Evolutionary conservation across 2,113 vertebrate species (phyloP), one percentile per base, ranked within the genome.

Genomic region (Mus spicilegus): DNA sequence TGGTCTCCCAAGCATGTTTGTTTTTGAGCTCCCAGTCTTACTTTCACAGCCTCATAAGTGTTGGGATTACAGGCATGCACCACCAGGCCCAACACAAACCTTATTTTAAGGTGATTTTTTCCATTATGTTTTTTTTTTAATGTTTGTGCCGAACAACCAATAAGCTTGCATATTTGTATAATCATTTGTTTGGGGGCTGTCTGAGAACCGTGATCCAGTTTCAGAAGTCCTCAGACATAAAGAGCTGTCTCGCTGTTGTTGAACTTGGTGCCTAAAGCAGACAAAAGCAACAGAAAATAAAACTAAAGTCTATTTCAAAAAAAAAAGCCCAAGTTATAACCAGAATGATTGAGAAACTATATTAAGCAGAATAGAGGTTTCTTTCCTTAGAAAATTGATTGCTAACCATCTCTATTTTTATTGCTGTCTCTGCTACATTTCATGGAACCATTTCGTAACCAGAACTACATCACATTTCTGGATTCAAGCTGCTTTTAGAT

Each of bases 201-300:
- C 39, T 36, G 24, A 56, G 75, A 33, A 78, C 76, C 85, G 36
- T 80, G 22, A 46, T 87, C 46, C 54, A 82, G 30, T 94, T 92
- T 92, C 75, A 90, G 63, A 90, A 94, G 86, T 87, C 70, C 80
- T 76, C 87, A 51, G 28, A 46, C 63, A 67, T 4, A 4, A 2
- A 77, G 54, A 84, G 72, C 86, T 84, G 16, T 67, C 36, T 90
- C 58, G 13, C 7, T 80, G 49, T 70, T 95, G 51, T 20, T 49
- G 75, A 88, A 82, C 2, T 22, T 73, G 89, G 16, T 17, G 92
- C 72, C 9, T 20, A 90, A 78, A 84, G 36, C 17, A 80, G 28
- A 26, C 54, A 90, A 94, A 84, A 63, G 61, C 85, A 90, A 92
- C 63, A 78, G 75, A 94, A 97, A 92, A 81, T 75, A 88, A 95